Base-by-base conservation (phyloP, 2,888 invertebrate genomes). In the Sisyra nigra region DNA sequence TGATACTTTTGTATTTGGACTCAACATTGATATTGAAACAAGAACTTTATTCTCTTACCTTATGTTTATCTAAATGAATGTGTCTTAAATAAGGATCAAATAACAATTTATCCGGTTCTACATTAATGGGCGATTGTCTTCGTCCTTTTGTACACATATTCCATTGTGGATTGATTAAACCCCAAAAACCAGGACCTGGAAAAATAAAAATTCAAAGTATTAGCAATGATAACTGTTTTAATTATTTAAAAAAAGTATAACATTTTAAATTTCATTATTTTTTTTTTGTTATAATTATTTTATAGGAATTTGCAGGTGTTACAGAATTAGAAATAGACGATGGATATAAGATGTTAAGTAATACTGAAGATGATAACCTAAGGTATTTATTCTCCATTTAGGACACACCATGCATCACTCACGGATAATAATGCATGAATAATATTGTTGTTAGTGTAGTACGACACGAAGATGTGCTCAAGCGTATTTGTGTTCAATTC, bases 121-220 rank as follows among this genome's bases (percentile, higher is more conserved):
- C 81, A 69, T 97, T 91, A 60, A 98, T 89, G 2, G 97, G 97
- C 48, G 94, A 94, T 67, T 97, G 97, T 49, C 93, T 76, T 48
- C 88, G 75, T 37, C 97, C 97, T 63, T 91, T 91, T 66, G 84
- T 88, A 72, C 97, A 97, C 75, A 97, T 81, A 58, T 83, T 84
- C 97, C 97, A 97, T 63, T 94, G 92, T 10, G 92, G 91, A 70
- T 96, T 96, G 68, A 96, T 88, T 52, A 93, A 74, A 45, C 97
- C 96, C 97, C 97, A 97, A 69, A 93, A 96, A 45, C 87, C 85
- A 40, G 96, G 94, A 67, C 97, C 97, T 92, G 71, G 2, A 67
- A 68, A 48, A 53, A 52, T 48, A 49, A 43, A 43, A 47, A 49
- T 17, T 34, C 2, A 44, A 15, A n/a, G 36, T 17, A 17, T 34